Evolutionary conservation across 2,797 vertebrate species (phyloP).

Genomic region (Cottoperca gobio): DNA sequence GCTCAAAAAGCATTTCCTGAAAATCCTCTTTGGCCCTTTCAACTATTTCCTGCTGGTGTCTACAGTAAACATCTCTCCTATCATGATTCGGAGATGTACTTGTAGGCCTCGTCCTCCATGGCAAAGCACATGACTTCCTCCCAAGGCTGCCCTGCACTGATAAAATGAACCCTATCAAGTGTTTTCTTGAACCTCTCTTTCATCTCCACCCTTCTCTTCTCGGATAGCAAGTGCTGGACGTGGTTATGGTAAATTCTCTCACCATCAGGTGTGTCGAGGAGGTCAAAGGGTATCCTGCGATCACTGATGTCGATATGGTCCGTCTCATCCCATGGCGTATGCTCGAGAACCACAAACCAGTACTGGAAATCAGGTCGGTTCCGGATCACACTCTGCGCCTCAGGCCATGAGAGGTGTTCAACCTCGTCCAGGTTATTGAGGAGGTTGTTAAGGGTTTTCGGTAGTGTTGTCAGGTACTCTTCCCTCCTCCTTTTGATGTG

Average conservation of each 20-base stretch:
- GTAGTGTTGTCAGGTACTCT: slow-evolving; percentile 95
- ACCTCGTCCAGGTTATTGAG: slow-evolving; percentile 95
- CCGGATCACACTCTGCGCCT: slow-evolving; percentile 93
- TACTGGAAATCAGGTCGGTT: slow-evolving; percentile 93
- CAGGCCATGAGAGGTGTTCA: slow-evolving; percentile 93
- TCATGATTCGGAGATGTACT: slow-evolving; percentile 96
- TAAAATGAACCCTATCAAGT: slow-evolving; percentile 96
- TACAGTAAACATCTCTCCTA: slow-evolving; percentile 95
- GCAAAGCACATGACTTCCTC: slow-evolving; percentile 99
- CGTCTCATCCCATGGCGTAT: slow-evolving; percentile 96
- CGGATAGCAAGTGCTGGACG: slow-evolving; percentile 94
- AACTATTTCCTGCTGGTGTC: slow-evolving; percentile 98
- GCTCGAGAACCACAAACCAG: slow-evolving; percentile 95
- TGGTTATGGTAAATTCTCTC: slow-evolving; percentile 97
- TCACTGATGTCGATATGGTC: slow-evolving; percentile 97
- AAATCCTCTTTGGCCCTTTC: slow-evolving; percentile 99
- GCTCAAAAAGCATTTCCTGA: slow-evolving; percentile 99
- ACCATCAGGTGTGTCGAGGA: slow-evolving; percentile 91
- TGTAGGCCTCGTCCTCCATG: slow-evolving; percentile 97
- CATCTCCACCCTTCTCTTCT: slow-evolving; percentile 97
- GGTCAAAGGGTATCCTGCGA: slow-evolving; percentile 96
- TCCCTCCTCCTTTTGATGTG: slow-evolving; percentile 96
- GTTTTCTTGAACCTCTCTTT: slow-evolving; percentile 99
- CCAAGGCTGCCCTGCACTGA: slow-evolving; percentile 96
- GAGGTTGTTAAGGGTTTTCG: slow-evolving; percentile 95